These are phyloP conservation scores for Brachymystax lenok DNA, from an alignment of 2,797 vertebrate genomes.

Conservation along the genomic window DNA sequence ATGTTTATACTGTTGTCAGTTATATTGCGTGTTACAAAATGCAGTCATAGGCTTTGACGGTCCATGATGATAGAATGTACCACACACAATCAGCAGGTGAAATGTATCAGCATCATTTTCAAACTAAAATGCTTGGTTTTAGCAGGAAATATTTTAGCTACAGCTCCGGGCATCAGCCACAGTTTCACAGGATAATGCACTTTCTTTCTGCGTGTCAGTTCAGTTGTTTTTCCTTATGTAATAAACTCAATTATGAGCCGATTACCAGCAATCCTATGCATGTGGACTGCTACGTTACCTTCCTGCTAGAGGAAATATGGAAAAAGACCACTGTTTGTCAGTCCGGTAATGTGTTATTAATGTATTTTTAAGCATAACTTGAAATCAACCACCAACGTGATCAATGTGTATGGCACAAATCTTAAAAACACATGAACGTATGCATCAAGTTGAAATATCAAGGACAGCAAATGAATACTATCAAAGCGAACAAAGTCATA, in stretches of 20 bases:
- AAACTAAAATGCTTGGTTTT: constrained; percentile 23
- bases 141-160: constrained; percentile 25
- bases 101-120: constrained; percentile 21
- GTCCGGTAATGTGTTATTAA: neutral
- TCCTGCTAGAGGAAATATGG: constrained; percentile 26
- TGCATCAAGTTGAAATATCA: constrained; percentile 39
- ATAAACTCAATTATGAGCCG: constrained; percentile 35
- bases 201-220: constrained; percentile 10
- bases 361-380: constrained; percentile 28
- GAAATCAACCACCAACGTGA: neutral
- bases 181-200: constrained; percentile 28
- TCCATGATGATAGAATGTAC: constrained; percentile 30
- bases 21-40: constrained; percentile 39
- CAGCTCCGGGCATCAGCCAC: constrained; percentile 29
- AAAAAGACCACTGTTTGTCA: constrained; percentile 10
- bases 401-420: constrained; percentile 65
- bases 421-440: constrained; percentile 39
- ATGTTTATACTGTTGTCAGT: constrained; percentile 30
- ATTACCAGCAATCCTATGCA: constrained; percentile 35
- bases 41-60: constrained; percentile 49
- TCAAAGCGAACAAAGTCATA: neutral
- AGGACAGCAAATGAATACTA: constrained; percentile 40
- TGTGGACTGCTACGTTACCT: constrained; percentile 37
- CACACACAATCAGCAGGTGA: constrained; percentile 30
- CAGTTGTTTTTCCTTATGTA: constrained; percentile 32